Evolutionary conservation across 2,113 vertebrate genomes (phyloP), one percentile per base, ranked within the genome.

Genomic region (Amazona vittata): DNA sequence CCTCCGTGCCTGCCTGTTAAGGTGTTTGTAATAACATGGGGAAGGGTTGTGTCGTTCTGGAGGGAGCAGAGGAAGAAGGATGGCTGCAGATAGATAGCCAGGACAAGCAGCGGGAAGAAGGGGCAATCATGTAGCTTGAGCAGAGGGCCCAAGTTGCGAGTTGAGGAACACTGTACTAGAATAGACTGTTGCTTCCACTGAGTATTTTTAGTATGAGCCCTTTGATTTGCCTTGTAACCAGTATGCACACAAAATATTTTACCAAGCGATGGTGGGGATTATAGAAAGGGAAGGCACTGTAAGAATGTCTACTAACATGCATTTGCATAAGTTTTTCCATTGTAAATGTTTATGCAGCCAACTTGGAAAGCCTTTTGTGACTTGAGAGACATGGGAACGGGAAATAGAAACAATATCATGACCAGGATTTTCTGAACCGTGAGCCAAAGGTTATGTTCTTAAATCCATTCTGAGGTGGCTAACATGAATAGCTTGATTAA

Each of bases 271-370:
- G 16, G 33, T 25, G 41, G 46, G 46, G 22, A 59, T 62, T 80
- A n/a, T 5, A 62, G 74, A 84, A 92, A 92, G 62, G 41, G 67
- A 90, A 83, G 74, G 81, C 77, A 53, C 80, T 86, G 69, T 44
- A 53, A 79, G 86, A 92, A 80, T 63, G 70, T 43, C 62, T 57
- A 7, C 49, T 49, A 60, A 37, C 9, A 2, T 19, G 60, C 21
- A 94, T 96, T 94, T 92, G 89, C 81, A 59, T 91, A 94, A 93
- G 11, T 90, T 96, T 97, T 97, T 95, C 95, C 94, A 92, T 39
- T 93, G 86, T 85, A 87, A 93, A 86, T 84, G 62, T 91, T 92
- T 94, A 91, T 5, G 21, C 86, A 91, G 94, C 63, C 70, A 3
- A 55, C 83, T 96, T 73, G 94, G 91, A 94, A 96, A 95, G 92